Conservation (phyloP, 2,888 invertebrate genomes). For the Desoria tigrina region DNA sequence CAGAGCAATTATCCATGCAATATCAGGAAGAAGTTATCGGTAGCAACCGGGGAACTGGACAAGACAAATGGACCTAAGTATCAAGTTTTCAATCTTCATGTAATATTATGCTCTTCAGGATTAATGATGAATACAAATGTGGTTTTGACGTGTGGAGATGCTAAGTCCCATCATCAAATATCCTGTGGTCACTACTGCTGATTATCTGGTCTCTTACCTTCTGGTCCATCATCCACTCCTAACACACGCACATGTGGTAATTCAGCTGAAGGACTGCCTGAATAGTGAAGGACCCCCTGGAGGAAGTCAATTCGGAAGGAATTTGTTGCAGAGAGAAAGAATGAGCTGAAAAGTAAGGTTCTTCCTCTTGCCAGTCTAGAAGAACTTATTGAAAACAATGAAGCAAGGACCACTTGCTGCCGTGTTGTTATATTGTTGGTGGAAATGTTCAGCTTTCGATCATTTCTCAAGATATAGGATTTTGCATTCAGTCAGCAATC, state of each 20-base stretch:
- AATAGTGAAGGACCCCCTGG: slow-evolving; percentile 37
- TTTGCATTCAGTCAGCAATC: slow-evolving; percentile 21
- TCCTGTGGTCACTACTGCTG: slow-evolving; percentile 14
- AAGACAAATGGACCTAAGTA: neutral
- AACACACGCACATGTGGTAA: too few species aligned
- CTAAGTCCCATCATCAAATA: slow-evolving; percentile 9
- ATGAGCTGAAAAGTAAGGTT: slow-evolving; percentile 38
- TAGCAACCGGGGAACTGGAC: neutral
- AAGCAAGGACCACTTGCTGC: neutral
- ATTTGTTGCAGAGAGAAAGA: slow-evolving; percentile 36
- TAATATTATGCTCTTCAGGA: slow-evolving; percentile 9
- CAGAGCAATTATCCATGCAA: too few species aligned
- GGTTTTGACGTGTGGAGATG: slow-evolving; percentile 14
- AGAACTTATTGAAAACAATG: slow-evolving; percentile 7
- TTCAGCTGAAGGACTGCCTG: slow-evolving; percentile 27
- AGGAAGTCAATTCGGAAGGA: slow-evolving; percentile 47
- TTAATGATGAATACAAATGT: slow-evolving; percentile 17
- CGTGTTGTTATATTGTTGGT: too few species aligned
- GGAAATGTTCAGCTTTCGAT: neutral
- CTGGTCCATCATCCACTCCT: slow-evolving; percentile 7
- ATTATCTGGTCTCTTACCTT: neutral
- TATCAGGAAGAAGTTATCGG: neutral
- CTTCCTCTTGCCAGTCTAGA: neutral
- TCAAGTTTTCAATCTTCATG: slow-evolving; percentile 1
- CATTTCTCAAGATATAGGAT: slow-evolving; percentile 1